Evolutionary conservation across 2,113 vertebrate species (phyloP).

Genomic region (Rhinogobius similis): DNA sequence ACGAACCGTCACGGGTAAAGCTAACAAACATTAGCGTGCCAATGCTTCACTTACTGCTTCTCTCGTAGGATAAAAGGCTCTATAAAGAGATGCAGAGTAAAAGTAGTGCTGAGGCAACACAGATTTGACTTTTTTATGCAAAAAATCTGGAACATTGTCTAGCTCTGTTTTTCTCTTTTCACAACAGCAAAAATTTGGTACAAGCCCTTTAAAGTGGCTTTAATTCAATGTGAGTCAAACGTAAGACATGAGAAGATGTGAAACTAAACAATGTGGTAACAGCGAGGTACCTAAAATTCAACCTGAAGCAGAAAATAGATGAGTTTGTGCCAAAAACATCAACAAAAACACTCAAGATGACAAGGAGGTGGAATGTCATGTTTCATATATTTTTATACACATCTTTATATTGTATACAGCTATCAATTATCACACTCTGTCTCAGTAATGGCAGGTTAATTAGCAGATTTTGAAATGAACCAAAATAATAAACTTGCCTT

Average conservation of each 20-base stretch:
- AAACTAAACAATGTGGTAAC: background rate
- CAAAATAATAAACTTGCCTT: constrained; percentile 54
- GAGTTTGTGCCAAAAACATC: background rate
- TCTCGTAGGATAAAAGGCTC: no score
- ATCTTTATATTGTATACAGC: constrained; percentile 40
- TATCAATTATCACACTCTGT: constrained; percentile 34
- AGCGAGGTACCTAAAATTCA: background rate
- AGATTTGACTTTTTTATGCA: no score
- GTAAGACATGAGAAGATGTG: background rate
- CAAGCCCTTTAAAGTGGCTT: no score
- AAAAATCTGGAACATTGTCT: no score
- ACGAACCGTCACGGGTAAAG: no score
- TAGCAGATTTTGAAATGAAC: constrained; percentile 34
- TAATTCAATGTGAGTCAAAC: background rate
- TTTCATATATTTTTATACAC: constrained; percentile 49
- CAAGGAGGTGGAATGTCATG: constrained; percentile 5
- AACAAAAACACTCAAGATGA: background rate
- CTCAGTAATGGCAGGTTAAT: constrained; percentile 27
- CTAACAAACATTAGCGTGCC: no score
- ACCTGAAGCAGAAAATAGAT: background rate
- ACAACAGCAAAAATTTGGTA: no score
- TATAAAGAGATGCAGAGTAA: no score
- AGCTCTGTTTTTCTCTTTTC: no score
- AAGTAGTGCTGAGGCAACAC: no score
- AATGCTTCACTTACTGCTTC: no score